phyloP scores from a whole-genome alignment of 2,888 invertebrate species.

The Drosophila limbata region DNA sequence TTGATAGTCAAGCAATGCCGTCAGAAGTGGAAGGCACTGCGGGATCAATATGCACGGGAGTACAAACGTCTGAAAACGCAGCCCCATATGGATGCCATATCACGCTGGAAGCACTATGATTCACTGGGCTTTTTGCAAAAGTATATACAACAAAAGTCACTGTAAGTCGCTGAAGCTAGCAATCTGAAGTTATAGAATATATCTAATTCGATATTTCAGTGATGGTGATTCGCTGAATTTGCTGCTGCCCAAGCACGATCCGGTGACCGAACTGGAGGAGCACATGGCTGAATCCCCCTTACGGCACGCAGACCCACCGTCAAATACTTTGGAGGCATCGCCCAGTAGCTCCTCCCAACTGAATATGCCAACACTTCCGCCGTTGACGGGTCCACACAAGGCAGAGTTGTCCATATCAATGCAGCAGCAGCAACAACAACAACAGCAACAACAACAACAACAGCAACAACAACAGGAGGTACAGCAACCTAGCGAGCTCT shows the following conservation, averaged over 20 bases:
- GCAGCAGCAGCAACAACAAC: constrained; percentile 56
- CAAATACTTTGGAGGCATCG: constrained; percentile 45
- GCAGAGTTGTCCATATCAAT: constrained; percentile 38
- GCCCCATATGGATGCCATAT: constrained; percentile 65
- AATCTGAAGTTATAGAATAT: neutral
- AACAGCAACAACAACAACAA: constrained; percentile 55
- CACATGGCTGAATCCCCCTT: constrained; percentile 50
- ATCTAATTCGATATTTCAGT: constrained; percentile 35
- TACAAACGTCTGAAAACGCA: constrained; percentile 82
- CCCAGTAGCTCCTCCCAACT: constrained; percentile 53
- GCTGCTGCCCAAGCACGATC: constrained; percentile 73
- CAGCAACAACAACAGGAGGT: constrained; percentile 57
- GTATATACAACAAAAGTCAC: constrained; percentile 80
- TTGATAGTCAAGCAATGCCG: constrained; percentile 82
- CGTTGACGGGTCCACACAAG: constrained; percentile 69
- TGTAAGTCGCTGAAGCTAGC: constrained; percentile 57
- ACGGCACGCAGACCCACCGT: constrained; percentile 34
- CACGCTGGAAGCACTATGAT: constrained; percentile 84
- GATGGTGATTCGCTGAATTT: constrained; percentile 70
- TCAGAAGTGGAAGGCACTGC: constrained; percentile 83
- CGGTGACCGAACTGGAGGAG: constrained; percentile 72
- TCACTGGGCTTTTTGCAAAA: constrained; percentile 81
- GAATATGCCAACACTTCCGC: constrained; percentile 66
- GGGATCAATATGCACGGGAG: constrained; percentile 84
- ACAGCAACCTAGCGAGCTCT: constrained; percentile 58